Conservation (phyloP, 2,113 vertebrate genomes). For the Corythornis vintsioides region DNA sequence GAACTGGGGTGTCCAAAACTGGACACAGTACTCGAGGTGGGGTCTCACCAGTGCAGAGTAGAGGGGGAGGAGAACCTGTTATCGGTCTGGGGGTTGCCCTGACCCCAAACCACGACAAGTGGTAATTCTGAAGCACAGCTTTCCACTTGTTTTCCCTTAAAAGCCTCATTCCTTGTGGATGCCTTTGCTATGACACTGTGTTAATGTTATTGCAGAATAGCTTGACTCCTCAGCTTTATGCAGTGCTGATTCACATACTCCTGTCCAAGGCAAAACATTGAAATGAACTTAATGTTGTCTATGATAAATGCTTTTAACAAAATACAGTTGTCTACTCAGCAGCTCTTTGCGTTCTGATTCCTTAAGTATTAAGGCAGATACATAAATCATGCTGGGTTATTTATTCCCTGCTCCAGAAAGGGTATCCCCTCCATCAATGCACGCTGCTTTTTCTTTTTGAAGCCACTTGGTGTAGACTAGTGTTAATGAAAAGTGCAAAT, state of each 20-base stretch:
- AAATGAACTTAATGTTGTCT: neutral
- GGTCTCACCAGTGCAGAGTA: too few species aligned
- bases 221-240: neutral
- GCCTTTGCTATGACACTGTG: neutral
- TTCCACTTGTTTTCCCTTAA: neutral
- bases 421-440: neutral
- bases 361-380: neutral
- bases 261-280: neutral
- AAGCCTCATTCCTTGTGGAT: neutral
- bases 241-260: neutral
- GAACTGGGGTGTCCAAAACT: too few species aligned
- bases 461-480: neutral
- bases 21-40: too few species aligned
- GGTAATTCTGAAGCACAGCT: neutral
- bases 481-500: neutral
- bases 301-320: neutral
- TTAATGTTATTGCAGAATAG: neutral
- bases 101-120: neutral
- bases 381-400: fast-evolving
- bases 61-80: too few species aligned
- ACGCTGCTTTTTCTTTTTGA: neutral
- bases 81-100: too few species aligned
- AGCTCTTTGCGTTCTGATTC: neutral
- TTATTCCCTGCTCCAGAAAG: neutral
- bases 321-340: neutral